phyloP scores from a whole-genome alignment of 2,113 vertebrate species.

The Elephas maximus region DNA sequence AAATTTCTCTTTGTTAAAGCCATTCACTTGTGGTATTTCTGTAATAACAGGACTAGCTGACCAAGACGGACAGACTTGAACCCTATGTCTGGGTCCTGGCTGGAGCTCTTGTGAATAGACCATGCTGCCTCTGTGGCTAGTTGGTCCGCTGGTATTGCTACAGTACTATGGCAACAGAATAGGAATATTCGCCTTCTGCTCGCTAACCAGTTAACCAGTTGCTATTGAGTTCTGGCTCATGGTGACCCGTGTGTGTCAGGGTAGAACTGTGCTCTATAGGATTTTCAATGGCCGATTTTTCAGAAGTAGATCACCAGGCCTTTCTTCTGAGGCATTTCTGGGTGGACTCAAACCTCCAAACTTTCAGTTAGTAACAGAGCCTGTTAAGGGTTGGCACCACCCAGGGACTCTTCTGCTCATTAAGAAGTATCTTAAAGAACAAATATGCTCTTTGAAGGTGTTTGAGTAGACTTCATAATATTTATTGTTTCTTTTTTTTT shows the following conservation, averaged over 20 bases:
- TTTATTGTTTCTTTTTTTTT: neutral
- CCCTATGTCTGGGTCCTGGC: neutral
- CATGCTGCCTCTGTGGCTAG: neutral
- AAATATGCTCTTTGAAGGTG: neutral
- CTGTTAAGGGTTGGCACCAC: neutral
- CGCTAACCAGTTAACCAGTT: neutral
- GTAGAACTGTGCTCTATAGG: neutral
- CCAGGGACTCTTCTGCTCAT: neutral
- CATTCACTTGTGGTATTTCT: too few relatives aligned
- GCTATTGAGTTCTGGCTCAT: neutral
- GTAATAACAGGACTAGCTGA: too few relatives aligned
- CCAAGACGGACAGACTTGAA: neutral
- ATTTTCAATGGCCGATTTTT: neutral
- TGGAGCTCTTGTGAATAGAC: neutral
- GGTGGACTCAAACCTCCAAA: neutral
- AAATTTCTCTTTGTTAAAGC: too few relatives aligned
- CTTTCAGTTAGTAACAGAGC: neutral
- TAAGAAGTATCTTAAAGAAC: neutral
- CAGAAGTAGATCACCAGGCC: neutral
- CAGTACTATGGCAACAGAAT: neutral
- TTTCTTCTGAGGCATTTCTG: neutral
- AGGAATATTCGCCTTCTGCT: neutral
- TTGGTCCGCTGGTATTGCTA: neutral
- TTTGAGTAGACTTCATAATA: neutral
- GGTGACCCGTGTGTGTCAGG: neutral